phyloP scores from a whole-genome alignment of 2,888 invertebrate genomes.

The Nudaria mundana region DNA sequence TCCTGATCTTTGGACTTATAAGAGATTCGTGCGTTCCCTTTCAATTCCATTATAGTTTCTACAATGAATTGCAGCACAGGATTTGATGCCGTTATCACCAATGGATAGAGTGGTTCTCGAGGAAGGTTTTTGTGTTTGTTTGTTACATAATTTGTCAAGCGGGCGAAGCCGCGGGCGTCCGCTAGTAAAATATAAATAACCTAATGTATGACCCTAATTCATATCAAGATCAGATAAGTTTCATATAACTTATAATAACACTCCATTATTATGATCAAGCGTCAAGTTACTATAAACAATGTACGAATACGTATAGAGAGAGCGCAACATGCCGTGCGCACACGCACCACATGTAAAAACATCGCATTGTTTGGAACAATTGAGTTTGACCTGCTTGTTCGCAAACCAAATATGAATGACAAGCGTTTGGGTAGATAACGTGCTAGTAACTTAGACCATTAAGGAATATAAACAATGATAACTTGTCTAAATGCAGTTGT shows the following conservation, averaged over 20 bases:
- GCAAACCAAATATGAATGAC: constrained; percentile 1
- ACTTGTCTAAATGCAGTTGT: no score
- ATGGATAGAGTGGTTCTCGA: no score
- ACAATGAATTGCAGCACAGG: no score
- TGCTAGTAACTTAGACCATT: neutral
- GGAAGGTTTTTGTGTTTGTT: no score
- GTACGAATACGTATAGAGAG: neutral
- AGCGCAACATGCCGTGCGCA: neutral
- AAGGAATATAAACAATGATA: neutral
- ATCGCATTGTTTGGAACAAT: constrained; percentile 15
- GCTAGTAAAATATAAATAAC: neutral
- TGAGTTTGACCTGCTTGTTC: constrained; percentile 17
- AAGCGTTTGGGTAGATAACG: constrained; percentile 6
- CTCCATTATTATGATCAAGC: constrained; percentile 11
- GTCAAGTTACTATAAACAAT: constrained; percentile 11
- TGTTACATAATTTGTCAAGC: no score
- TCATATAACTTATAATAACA: constrained; percentile 4
- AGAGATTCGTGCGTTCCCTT: no score
- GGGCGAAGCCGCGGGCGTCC: no score
- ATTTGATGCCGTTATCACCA: no score
- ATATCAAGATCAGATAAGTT: constrained; percentile 6
- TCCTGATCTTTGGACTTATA: no score
- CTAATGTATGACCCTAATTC: neutral
- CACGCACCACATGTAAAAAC: constrained; percentile 13
- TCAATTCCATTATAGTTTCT: no score